Conservation (phyloP, 2,797 vertebrate genomes). For the Orientallactaga sibirica region DNA sequence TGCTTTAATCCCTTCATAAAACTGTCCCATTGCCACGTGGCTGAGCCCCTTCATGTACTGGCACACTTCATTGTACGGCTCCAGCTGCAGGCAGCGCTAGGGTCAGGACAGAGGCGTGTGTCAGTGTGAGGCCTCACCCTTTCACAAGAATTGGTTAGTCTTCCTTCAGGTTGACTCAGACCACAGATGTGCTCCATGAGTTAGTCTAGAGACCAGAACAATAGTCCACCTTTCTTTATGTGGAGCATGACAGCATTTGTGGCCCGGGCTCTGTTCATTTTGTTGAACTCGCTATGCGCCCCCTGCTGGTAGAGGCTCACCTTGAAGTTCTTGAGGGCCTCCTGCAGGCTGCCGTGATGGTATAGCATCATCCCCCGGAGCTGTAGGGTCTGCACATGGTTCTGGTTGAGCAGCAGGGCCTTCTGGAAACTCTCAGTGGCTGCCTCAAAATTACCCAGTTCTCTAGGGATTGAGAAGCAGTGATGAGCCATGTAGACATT, state of each 20-base stretch:
- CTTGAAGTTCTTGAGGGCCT: slow-evolving; percentile 98
- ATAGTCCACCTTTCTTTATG: background rate
- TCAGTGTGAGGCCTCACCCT: background rate
- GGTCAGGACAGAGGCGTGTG: background rate
- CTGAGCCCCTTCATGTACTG: slow-evolving; percentile 99
- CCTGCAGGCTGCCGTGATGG: slow-evolving; percentile 96
- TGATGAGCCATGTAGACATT: slow-evolving; percentile 12
- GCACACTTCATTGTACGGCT: slow-evolving; percentile 98
- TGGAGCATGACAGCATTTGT: too few relatives aligned
- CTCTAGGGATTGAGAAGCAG: slow-evolving; percentile 87
- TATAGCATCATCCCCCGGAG: slow-evolving; percentile 99
- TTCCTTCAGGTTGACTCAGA: background rate
- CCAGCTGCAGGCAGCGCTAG: slow-evolving; percentile 96
- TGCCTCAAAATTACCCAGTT: slow-evolving; percentile 97
- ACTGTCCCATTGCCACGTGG: slow-evolving; percentile 98
- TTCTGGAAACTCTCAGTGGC: slow-evolving; percentile 98
- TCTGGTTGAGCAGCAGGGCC: slow-evolving; percentile 97
- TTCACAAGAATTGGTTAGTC: background rate
- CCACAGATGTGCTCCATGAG: background rate
- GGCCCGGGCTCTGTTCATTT: background rate
- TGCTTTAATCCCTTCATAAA: slow-evolving; percentile 99
- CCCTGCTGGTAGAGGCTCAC: slow-evolving; percentile 82
- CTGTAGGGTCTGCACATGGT: slow-evolving; percentile 98
- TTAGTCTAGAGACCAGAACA: background rate
- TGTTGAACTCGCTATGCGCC: accelerated